Evolutionary conservation across 2,888 invertebrate species (phyloP).

Genomic region (Trilocha varians): DNA sequence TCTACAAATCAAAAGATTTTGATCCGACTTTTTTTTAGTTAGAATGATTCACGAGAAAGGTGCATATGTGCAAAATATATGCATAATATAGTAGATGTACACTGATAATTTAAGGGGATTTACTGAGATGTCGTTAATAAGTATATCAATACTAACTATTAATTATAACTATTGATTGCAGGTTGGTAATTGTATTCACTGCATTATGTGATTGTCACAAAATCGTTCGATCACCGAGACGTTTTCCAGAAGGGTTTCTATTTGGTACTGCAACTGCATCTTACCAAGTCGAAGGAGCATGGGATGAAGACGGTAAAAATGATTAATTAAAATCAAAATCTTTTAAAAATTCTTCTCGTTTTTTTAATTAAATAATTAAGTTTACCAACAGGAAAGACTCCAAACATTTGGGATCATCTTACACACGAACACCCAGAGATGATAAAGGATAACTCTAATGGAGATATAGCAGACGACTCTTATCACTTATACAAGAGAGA

Average conservation of each 20-base stretch:
- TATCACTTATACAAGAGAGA: conserved; percentile 73
- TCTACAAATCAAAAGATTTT: no score
- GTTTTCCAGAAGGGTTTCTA: conserved; percentile 30
- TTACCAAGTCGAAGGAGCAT: conserved; percentile 70
- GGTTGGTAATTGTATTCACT: conserved; percentile 7
- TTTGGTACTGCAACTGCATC: conserved; percentile 49
- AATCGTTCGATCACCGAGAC: conserved; percentile 17
- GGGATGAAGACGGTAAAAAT: conserved; percentile 65
- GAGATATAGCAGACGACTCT: conserved; percentile 71
- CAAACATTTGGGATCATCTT: conserved; percentile 75
- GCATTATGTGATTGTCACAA: conserved; percentile 9
- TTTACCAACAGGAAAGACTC: conserved; percentile 67
- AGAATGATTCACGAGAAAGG: no score
- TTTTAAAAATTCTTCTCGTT: no score
- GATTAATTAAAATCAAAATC: no score
- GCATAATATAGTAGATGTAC: no score
- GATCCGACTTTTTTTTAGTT: no score
- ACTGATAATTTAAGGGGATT: no score
- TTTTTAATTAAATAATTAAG: conserved; percentile 10
- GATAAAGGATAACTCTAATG: conserved; percentile 67
- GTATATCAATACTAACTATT: no score
- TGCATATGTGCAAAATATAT: no score
- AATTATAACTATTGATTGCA: conserved; percentile 8
- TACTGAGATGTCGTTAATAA: no score
- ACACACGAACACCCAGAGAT: conserved; percentile 56